Evolutionary conservation across 2,797 vertebrate genomes (phyloP).

Genomic region (Echiichthys vipera): DNA sequence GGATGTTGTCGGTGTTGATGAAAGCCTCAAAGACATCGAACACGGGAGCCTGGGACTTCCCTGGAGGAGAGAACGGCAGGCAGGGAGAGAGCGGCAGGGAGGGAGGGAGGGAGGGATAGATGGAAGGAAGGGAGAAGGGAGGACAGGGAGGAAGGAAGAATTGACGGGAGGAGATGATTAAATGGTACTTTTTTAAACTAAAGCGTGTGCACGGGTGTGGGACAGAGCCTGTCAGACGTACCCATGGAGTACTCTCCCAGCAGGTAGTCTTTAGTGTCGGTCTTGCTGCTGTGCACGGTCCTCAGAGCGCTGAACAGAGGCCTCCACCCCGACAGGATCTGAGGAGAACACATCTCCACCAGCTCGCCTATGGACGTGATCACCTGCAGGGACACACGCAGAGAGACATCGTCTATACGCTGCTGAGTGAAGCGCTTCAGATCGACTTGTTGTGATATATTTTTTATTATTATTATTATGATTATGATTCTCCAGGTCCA

Average conservation of each 20-base stretch:
- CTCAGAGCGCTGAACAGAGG: constrained; percentile 96
- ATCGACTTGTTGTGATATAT: too few species aligned
- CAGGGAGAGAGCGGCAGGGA: too few species aligned
- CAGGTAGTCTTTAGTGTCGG: constrained; percentile 93
- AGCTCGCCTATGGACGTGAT: constrained; percentile 95
- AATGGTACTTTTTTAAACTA: background rate
- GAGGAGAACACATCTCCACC: constrained; percentile 96
- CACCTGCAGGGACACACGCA: constrained; percentile 83
- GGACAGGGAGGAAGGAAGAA: too few species aligned
- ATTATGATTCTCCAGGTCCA: too few species aligned
- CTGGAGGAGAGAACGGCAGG: constrained; percentile 63
- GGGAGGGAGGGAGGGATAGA: too few species aligned
- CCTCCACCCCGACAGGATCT: constrained; percentile 97
- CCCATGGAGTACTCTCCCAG: constrained; percentile 95
- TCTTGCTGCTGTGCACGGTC: constrained; percentile 92
- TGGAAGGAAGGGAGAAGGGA: background rate
- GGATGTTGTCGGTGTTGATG: constrained; percentile 97
- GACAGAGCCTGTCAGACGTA: constrained; percentile 48
- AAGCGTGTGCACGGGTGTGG: background rate
- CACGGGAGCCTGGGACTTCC: constrained; percentile 94
- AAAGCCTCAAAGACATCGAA: constrained; percentile 99
- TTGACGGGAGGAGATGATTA: too few species aligned
- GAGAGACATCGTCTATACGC: background rate
- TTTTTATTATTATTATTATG: background rate
- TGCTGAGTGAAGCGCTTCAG: background rate